phyloP scores from a whole-genome alignment of 1,140 invertebrate genomes.

The Paraescarpia echinospica region DNA sequence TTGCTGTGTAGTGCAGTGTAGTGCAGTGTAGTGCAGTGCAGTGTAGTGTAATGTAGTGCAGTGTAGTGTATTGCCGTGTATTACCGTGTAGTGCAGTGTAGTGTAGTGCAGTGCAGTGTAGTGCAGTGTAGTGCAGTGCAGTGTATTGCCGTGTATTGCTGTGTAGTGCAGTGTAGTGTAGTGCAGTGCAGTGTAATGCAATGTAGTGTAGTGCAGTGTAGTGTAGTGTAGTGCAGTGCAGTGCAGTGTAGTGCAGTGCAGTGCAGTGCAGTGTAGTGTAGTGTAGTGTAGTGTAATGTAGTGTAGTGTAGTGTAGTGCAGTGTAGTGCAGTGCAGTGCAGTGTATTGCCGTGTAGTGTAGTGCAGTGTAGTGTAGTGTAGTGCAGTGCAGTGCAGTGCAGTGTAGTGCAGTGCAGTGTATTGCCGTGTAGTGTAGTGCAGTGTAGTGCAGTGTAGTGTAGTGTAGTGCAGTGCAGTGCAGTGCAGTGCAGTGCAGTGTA shows the following conservation, averaged over 20 bases:
- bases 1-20: slow-evolving; percentile 27
- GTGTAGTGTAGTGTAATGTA: too few relatives aligned
- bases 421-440: too few relatives aligned
- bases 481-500: slow-evolving; percentile 28
- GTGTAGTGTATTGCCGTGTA: slow-evolving; percentile 24
- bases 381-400: slow-evolving; percentile 11
- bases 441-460: too few relatives aligned
- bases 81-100: too few relatives aligned
- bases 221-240: slow-evolving; percentile 21
- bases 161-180: slow-evolving; percentile 29
- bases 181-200: slow-evolving; percentile 29
- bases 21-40: slow-evolving; percentile 29
- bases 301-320: slow-evolving; percentile 16
- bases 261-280: too few relatives aligned
- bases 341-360: slow-evolving; percentile 27
- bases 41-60: slow-evolving; percentile 26
- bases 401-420: too few relatives aligned
- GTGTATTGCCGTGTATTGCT: background rate
- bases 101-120: too few relatives aligned
- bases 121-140: too few relatives aligned
- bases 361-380: slow-evolving; percentile 29
- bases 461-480: slow-evolving; percentile 25
- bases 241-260: too few relatives aligned
- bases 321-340: slow-evolving; percentile 29
- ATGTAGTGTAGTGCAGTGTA: slow-evolving; percentile 27